phyloP scores from a whole-genome alignment of 2,113 vertebrate genomes.

The Corythornis cristatus region DNA sequence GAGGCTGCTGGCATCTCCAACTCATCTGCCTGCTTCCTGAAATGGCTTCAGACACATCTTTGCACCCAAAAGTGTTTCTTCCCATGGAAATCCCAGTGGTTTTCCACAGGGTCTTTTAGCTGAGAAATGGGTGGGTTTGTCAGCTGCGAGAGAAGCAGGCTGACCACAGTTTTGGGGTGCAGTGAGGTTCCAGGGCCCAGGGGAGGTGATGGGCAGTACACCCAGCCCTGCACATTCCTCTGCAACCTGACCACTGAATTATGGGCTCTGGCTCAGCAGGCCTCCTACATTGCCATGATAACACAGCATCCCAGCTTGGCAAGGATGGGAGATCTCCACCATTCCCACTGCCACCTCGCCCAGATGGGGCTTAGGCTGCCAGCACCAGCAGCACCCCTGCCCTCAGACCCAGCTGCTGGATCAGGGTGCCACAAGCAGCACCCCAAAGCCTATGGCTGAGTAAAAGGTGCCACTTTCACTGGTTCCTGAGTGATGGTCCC shows the following conservation, averaged over 20 bases:
- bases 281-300: slow-evolving; percentile 1
- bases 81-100: rapidly evolving
- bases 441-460: not conserved
- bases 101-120: not conserved
- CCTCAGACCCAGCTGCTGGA: not conserved
- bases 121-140: not conserved
- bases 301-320: slow-evolving; percentile 45
- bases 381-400: not conserved
- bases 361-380: rapidly evolving
- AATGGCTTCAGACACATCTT: rapidly evolving
- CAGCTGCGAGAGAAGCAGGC: not conserved
- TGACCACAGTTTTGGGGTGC: not conserved
- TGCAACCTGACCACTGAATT: rapidly evolving
- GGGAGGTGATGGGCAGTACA: not conserved
- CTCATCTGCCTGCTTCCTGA: rapidly evolving
- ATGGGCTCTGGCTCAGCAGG: not conserved
- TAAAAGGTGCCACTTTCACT: rapidly evolving
- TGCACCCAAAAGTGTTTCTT: not conserved
- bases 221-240: not conserved
- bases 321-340: not conserved
- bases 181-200: not conserved
- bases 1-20: rapidly evolving
- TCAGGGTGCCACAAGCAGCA: not conserved
- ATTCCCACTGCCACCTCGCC: not conserved
- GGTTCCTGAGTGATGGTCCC: not conserved